Evolutionary conservation across 2,888 invertebrate genomes (phyloP), one percentile per base, ranked within the genome.

Genomic region (Desoria tigrina): DNA sequence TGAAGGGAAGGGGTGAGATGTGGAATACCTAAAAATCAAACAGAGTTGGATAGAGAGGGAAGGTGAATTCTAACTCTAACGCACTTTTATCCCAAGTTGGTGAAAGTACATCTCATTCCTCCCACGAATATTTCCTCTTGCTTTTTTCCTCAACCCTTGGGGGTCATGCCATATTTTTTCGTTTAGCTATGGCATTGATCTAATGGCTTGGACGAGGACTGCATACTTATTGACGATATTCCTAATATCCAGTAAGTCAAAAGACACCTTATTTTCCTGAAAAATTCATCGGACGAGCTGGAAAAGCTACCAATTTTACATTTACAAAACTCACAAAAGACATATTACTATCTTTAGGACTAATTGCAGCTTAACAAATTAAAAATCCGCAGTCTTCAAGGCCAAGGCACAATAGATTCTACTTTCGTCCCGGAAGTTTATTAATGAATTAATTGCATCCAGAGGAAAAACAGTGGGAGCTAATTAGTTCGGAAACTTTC

Each of bases 161-260:
- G 65, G 68, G 68, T 68, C 62, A 62, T 56, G 60, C 54, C 57
- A 68, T 68, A 68, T 68, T 68, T 68, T 65, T 68, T 68, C 62
- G 68, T 68, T 68, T 68, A 66, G 54, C 37, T 42, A 28, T 65
- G 68, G 57, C 62, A 65, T 18, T 65, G 68, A 62, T 65, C 65
- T 65, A 65, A 68, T 68, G 68, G 68, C 42, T 59, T 49, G 55
- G 37, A 68, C 65, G 61, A 42, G 65, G 27, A 23, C 26, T 55
- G 68, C 62, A 68, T 68, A 68, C 68, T 53, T 42, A 68, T 62
- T 50, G 39, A 28, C 4, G 7, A 23, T 55, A 27, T 32, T 16
- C 55, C 55, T 55, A 27, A 55, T 51, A 51, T 51, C 51, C 45
- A 45, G n/a, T 55, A 55, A 55, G n/a, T 11, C 32, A 55, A 27